Evolutionary conservation across 2,797 vertebrate genomes (phyloP).

Genomic region (Catharus ustulatus): DNA sequence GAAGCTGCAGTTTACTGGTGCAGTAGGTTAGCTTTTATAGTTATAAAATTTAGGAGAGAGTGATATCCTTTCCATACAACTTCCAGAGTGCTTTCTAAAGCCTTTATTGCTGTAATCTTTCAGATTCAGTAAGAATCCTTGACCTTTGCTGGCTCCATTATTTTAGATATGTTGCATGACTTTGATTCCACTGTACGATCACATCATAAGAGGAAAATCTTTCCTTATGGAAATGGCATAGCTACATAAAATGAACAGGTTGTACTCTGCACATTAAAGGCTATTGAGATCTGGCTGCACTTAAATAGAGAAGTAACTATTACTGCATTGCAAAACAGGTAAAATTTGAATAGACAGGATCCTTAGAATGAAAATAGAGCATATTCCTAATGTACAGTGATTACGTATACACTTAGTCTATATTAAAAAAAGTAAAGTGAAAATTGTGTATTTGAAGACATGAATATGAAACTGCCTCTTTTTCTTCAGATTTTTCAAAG

Average conservation of each 20-base stretch:
- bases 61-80: slow-evolving; percentile 31
- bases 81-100: slow-evolving; percentile 44
- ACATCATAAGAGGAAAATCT: not conserved
- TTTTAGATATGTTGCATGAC: slow-evolving; percentile 3
- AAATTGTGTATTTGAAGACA: not conserved
- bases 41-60: slow-evolving; percentile 38
- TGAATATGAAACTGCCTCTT: not conserved
- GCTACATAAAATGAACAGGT: not conserved
- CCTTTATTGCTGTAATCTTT: slow-evolving; percentile 54
- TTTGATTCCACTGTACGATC: not conserved
- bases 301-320: not conserved
- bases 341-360: not conserved
- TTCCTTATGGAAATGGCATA: not conserved
- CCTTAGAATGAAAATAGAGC: not conserved
- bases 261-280: not conserved
- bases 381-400: not conserved
- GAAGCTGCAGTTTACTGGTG: slow-evolving; percentile 15
- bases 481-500: not conserved
- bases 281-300: not conserved
- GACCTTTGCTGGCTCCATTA: slow-evolving; percentile 27
- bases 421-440: not conserved
- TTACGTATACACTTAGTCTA: not conserved
- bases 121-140: slow-evolving; percentile 45
- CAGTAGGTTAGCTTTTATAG: slow-evolving; percentile 44
- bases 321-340: not conserved